These are phyloP conservation scores for Lasioglossum villosulum DNA, from an alignment of 2,888 invertebrate genomes.

Conservation along the genomic window DNA sequence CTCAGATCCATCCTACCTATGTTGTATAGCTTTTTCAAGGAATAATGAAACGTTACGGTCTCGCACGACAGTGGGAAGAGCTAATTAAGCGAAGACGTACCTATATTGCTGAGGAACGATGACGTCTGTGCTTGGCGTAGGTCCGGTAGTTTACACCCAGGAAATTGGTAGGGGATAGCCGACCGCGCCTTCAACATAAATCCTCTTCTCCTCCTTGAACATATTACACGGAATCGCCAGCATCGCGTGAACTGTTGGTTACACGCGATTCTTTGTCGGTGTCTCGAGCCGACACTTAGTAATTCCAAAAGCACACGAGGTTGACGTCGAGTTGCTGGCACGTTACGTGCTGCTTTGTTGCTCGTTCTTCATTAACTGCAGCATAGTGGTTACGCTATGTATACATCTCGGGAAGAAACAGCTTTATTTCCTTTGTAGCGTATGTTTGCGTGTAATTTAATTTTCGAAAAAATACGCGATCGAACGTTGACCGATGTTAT, in stretches of 20 bases:
- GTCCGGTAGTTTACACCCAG: background rate
- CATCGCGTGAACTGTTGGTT: constrained; percentile 8
- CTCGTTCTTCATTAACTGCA: background rate
- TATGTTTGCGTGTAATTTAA: background rate
- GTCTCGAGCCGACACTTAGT: background rate
- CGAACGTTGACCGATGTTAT: background rate
- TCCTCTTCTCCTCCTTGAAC: background rate
- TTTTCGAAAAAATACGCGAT: background rate
- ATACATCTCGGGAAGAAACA: background rate
- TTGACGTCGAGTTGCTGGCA: background rate
- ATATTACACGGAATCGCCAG: background rate
- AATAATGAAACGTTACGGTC: background rate
- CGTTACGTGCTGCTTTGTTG: background rate
- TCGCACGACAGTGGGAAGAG: background rate
- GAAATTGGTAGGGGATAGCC: constrained; percentile 13
- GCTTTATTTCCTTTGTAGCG: background rate
- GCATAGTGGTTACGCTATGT: background rate
- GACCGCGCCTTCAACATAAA: background rate
- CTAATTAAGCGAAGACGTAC: background rate
- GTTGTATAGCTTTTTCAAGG: background rate
- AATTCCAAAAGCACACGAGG: background rate
- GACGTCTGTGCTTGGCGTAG: background rate
- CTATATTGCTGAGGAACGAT: background rate
- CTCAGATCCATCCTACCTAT: background rate
- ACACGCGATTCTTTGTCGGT: constrained; percentile 19